These are phyloP conservation scores for Mesorhabditis spiculigera DNA, from an alignment of 2,888 invertebrate species.

Conservation along the genomic window DNA sequence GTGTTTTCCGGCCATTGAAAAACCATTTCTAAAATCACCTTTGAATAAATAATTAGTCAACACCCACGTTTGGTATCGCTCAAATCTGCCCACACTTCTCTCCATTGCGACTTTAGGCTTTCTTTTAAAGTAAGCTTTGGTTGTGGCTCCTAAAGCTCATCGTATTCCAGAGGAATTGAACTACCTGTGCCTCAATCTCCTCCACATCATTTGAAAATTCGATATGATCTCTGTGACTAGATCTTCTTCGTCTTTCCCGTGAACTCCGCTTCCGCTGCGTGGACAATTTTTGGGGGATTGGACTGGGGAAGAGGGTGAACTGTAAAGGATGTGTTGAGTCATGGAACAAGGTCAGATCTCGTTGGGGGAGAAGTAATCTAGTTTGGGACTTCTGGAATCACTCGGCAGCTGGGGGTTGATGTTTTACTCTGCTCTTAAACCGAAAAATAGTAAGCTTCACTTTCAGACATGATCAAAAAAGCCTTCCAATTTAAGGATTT, in stretches of 20 bases:
- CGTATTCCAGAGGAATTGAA: background rate
- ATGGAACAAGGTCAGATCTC: too few species aligned
- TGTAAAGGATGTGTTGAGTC: background rate
- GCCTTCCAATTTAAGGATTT: too few species aligned
- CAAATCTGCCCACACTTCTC: background rate
- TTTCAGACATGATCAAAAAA: too few species aligned
- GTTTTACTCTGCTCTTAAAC: too few species aligned
- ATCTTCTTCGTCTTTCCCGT: conserved; percentile 4
- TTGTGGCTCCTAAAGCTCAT: background rate
- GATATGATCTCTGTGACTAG: background rate
- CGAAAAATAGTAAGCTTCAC: too few species aligned
- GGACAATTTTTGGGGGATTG: conserved; percentile 1
- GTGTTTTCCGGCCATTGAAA: conserved; percentile 54
- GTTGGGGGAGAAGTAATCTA: too few species aligned
- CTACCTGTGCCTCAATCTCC: background rate
- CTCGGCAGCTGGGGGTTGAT: too few species aligned
- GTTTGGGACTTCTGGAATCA: too few species aligned
- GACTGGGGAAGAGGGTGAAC: background rate
- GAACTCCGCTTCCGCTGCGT: conserved; percentile 4
- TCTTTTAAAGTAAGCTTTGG: background rate
- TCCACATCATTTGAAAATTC: background rate
- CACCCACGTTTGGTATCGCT: background rate
- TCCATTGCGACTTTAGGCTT: background rate
- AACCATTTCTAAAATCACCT: conserved; percentile 47
- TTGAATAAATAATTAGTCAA: background rate